Percentiles rank a stretch among this genome's conserved stretches.
These are phyloP conservation scores for Unio delphinus DNA, from an alignment of 2,888 invertebrate genomes.

Conservation along the genomic window DNA sequence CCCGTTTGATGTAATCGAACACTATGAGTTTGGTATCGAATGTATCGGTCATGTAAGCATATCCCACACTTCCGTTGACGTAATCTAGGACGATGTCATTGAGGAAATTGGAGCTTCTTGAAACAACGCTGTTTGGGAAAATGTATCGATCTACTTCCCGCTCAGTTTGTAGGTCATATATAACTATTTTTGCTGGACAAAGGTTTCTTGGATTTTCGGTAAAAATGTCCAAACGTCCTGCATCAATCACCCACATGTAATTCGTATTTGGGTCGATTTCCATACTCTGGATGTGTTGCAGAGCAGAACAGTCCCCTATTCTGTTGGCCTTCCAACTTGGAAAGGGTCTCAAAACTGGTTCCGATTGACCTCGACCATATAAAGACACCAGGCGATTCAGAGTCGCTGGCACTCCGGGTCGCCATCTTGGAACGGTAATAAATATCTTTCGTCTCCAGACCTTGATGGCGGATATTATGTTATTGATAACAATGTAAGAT, in stretches of 20 bases:
- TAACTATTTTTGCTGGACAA: constrained; percentile 33
- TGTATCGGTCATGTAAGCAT: constrained; percentile 34
- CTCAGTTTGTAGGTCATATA: constrained; percentile 15
- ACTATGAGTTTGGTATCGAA: constrained; percentile 21
- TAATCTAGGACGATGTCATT: constrained; percentile 35
- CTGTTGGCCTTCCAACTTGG: constrained; percentile 27
- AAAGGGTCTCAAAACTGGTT: constrained; percentile 21
- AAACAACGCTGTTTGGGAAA: constrained; percentile 28
- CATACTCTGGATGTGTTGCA: constrained; percentile 40
- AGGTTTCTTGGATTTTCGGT: constrained; percentile 10
- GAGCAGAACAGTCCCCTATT: constrained; percentile 21
- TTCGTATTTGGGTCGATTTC: constrained; percentile 35
- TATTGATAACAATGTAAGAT: constrained; percentile 32
- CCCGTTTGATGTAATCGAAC: constrained; percentile 19
- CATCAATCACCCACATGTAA: constrained; percentile 43
- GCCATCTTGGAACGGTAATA: constrained; percentile 49
- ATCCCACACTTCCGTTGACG: constrained; percentile 15
- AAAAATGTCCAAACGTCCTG: constrained; percentile 21
- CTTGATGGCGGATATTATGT: constrained; percentile 40
- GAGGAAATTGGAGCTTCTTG: constrained; percentile 22
- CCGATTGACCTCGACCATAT: neutral
- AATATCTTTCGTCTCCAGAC: constrained; percentile 35
- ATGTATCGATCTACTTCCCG: constrained; percentile 9
- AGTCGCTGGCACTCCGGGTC: constrained; percentile 39
- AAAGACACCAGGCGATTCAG: constrained; percentile 18